Conservation (phyloP, 2,113 vertebrate species). For the Noctilio leporinus region DNA sequence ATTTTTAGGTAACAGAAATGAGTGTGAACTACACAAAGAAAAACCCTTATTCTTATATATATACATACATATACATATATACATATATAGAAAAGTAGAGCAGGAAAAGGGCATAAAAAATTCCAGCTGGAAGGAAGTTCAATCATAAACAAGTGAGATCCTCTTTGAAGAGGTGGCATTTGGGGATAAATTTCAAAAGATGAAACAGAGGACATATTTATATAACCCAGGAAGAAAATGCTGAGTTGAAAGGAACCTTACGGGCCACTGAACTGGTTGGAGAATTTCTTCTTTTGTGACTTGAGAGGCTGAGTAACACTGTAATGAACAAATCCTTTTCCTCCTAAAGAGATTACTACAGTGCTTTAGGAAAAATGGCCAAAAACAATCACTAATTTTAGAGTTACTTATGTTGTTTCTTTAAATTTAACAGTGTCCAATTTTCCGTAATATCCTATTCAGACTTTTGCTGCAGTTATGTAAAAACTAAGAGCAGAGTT, state of each 20-base stretch:
- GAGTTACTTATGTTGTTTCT: neutral
- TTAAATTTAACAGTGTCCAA: neutral
- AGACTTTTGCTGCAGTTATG: neutral
- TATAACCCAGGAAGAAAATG: neutral
- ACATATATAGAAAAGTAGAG: neutral
- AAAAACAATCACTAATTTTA: neutral
- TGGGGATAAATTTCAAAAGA: neutral
- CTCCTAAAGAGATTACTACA: neutral
- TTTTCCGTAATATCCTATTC: neutral
- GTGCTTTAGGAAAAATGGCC: neutral
- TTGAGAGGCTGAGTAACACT: neutral
- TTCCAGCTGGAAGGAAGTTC: neutral
- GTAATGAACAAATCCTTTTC: neutral
- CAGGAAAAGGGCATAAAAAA: neutral
- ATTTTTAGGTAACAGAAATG: neutral
- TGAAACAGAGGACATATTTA: neutral
- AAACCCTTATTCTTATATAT: neutral
- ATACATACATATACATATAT: neutral
- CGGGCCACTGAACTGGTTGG: neutral
- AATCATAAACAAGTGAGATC: neutral
- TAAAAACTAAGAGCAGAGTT: neutral
- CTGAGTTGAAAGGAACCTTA: neutral
- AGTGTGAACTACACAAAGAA: neutral
- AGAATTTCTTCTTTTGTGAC: neutral
- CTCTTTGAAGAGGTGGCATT: neutral